Conservation (phyloP, 2,888 invertebrate genomes). For the Silvanus unidentatus region DNA sequence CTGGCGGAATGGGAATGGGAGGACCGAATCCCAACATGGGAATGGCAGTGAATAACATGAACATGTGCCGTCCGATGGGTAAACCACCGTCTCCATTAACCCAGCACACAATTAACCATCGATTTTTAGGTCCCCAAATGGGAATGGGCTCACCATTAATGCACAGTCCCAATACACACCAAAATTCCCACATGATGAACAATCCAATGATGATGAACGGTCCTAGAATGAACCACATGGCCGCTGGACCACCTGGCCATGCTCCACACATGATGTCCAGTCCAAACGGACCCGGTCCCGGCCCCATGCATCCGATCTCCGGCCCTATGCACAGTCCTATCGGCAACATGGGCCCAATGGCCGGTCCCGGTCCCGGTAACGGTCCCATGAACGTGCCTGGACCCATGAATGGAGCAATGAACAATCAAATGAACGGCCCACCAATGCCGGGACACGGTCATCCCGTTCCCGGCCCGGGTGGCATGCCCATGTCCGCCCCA, state of each 20-base stretch:
- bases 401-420: constrained; percentile 17
- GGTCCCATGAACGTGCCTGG: constrained; percentile 65
- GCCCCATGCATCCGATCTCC: constrained; percentile 51
- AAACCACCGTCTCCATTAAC: constrained; percentile 18
- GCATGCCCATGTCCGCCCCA: constrained; percentile 28
- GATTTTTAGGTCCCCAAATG: constrained; percentile 24
- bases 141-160: constrained; percentile 44
- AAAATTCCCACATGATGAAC: constrained; percentile 36
- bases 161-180: constrained; percentile 45
- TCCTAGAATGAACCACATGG: constrained; percentile 39
- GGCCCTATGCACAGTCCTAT: constrained; percentile 57
- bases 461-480: constrained; percentile 40
- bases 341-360: constrained; percentile 57
- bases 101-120: too few relatives aligned
- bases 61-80: constrained; percentile 60
- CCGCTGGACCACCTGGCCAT: constrained; percentile 30
- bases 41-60: constrained; percentile 57
- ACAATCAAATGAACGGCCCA: constrained; percentile 60
- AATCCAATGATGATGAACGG: constrained; percentile 48
- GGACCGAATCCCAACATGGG: constrained; percentile 34
- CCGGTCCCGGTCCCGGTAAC: constrained; percentile 29
- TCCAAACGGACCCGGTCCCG: constrained; percentile 56
- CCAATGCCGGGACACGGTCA: constrained; percentile 58
- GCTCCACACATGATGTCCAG: constrained; percentile 53
- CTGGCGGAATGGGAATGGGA: constrained; percentile 39